Percentiles rank a stretch among this genome's conserved stretches.
Conservation (phyloP, 1,140 invertebrate genomes). For the Apis florea region DNA sequence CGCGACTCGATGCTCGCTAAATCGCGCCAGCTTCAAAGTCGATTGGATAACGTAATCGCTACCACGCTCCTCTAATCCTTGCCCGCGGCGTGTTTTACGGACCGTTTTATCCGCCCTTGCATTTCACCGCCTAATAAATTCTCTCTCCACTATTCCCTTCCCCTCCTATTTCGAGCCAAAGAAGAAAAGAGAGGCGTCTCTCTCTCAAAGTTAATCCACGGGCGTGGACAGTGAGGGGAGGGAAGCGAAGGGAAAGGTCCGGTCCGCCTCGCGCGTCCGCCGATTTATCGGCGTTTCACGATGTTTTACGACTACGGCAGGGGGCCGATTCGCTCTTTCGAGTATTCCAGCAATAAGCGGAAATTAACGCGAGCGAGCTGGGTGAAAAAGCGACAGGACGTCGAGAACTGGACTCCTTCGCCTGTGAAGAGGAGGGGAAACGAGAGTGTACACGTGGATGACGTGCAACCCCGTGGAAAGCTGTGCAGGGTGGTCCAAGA, state of each 20-base stretch:
- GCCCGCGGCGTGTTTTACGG: conserved; percentile 58
- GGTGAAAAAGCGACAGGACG: too few relatives aligned
- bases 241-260: background rate
- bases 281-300: conserved; percentile 64
- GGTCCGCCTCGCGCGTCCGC: conserved; percentile 21
- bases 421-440: conserved; percentile 50
- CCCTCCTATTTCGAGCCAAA: too few relatives aligned
- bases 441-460: conserved; percentile 60
- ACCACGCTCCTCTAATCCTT: conserved; percentile 58
- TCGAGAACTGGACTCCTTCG: background rate
- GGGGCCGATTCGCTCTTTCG: conserved; percentile 66
- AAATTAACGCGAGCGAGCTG: background rate
- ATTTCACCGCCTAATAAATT: conserved; percentile 67
- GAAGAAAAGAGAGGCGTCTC: background rate
- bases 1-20: background rate
- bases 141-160: conserved; percentile 20
- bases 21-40: conserved; percentile 10
- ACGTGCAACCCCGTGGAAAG: conserved; percentile 37
- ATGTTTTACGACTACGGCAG: conserved; percentile 18
- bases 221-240: background rate
- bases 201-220: background rate
- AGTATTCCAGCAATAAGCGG: too few relatives aligned
- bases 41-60: conserved; percentile 40
- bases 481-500: conserved; percentile 61
- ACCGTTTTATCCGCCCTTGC: conserved; percentile 63